These are phyloP conservation scores for Vimba vimba DNA, from an alignment of 2,113 vertebrate species.

Conservation along the genomic window DNA sequence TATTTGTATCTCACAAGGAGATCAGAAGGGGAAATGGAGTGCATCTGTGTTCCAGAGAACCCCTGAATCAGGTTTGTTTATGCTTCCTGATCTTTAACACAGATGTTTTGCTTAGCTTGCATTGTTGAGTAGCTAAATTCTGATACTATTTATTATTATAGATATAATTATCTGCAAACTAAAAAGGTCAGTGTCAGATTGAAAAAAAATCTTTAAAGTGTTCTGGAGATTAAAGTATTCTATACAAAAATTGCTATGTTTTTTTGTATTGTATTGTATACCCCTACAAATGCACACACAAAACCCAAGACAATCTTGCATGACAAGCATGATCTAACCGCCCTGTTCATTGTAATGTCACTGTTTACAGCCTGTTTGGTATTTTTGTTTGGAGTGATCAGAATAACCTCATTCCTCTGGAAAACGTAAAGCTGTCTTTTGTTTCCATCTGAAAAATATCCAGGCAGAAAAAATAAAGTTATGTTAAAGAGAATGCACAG, in stretches of 20 bases:
- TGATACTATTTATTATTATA: not conserved
- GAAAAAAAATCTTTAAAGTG: not conserved
- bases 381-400: conserved; percentile 57
- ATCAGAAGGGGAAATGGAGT: conserved; percentile 89
- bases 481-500: not conserved
- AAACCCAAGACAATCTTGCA: not conserved
- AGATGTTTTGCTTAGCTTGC: conserved; percentile 10
- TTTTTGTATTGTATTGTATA: not conserved
- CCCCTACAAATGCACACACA: not conserved
- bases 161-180: not conserved
- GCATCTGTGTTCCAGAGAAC: conserved; percentile 93
- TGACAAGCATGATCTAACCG: conserved; percentile 50
- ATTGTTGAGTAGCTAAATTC: not conserved
- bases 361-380: conserved; percentile 62
- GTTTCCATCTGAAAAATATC: conserved; percentile 51
- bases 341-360: conserved; percentile 65
- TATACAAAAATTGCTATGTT: not conserved
- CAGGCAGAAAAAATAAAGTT: not conserved
- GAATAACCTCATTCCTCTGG: conserved; percentile 56
- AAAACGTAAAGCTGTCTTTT: conserved; percentile 60
- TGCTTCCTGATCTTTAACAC: not conserved
- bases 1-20: conserved; percentile 86
- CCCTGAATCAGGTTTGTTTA: conserved; percentile 86
- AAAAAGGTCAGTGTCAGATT: not conserved
- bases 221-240: not conserved